Evolutionary conservation across 2,113 vertebrate species (phyloP).

Genomic region (Bathybates hornii): DNA sequence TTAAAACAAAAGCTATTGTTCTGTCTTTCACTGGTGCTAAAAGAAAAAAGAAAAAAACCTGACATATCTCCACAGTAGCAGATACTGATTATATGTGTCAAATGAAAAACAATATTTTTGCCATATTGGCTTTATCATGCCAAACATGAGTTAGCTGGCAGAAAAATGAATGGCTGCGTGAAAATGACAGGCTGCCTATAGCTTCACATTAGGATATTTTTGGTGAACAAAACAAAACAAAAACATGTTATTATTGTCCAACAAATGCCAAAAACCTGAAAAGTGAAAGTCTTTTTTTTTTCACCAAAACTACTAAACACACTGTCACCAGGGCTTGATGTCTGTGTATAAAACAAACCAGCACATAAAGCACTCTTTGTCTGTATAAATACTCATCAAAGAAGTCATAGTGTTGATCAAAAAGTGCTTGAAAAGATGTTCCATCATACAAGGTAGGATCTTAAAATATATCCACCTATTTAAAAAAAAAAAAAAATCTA

Average conservation of each 20-base stretch:
- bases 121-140: background rate
- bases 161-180: background rate
- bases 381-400: background rate
- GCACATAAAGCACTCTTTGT: background rate
- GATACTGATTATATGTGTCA: background rate
- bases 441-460: background rate
- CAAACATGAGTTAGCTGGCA: background rate
- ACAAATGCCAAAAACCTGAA: background rate
- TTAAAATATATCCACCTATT: background rate
- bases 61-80: background rate
- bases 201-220: background rate
- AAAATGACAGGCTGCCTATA: background rate
- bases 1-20: background rate
- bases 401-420: background rate
- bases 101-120: background rate
- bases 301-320: background rate
- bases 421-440: background rate
- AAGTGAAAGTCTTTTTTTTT: background rate
- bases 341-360: background rate
- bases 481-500: background rate
- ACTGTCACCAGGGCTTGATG: background rate
- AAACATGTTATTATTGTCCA: background rate
- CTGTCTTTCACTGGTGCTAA: background rate
- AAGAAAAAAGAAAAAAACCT: background rate
- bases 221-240: background rate